Evolutionary conservation across 2,888 invertebrate species (phyloP), one percentile per base, ranked within the genome.

Genomic region (Charanyca ferruginea): DNA sequence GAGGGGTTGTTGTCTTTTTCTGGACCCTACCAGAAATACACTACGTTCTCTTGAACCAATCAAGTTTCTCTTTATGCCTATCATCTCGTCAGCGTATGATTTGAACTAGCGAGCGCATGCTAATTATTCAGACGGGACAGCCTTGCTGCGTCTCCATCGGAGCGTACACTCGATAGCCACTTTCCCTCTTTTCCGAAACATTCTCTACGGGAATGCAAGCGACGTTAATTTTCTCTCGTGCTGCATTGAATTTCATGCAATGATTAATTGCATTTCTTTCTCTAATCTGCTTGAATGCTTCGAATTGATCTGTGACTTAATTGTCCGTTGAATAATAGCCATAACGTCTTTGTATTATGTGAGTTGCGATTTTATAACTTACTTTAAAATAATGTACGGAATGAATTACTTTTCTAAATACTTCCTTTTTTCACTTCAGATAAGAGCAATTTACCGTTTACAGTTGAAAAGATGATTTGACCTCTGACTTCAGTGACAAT

Each of bases 111-210:
- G 59, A 62, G 54, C 60, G 61, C 64, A 74, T 77, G 66, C 62
- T 78, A 80, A 79, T 82, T 70, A 73, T 60, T 66, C 41, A 44
- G 54, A 13, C 59, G 61, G 70, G 73, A 68, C 63, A 63, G 65
- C 22, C 57, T 68, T 47, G 45, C 42, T 57, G 82, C 83, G 77
- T 87, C 85, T 88, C 81, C 85, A 81, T 18, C 80, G 80, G 72
- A 85, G 86, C 93, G 89, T 88, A 79, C 61, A 81, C 73, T 73
- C 69, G 70, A 65, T 71, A 58, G 71, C 74, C 88, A 92, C 93
- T 93, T 93, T 93, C 93, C 89, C 92, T 89, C 89, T 93, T 89
- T 90, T 88, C 90, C 87, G 85, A 83, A 84, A 81, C 85, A 87
- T 86, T 88, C 81, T 86, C 80, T 72, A 66, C 74, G 61, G 78